Conservation (phyloP, 2,888 invertebrate species). For the Seira musarum region DNA sequence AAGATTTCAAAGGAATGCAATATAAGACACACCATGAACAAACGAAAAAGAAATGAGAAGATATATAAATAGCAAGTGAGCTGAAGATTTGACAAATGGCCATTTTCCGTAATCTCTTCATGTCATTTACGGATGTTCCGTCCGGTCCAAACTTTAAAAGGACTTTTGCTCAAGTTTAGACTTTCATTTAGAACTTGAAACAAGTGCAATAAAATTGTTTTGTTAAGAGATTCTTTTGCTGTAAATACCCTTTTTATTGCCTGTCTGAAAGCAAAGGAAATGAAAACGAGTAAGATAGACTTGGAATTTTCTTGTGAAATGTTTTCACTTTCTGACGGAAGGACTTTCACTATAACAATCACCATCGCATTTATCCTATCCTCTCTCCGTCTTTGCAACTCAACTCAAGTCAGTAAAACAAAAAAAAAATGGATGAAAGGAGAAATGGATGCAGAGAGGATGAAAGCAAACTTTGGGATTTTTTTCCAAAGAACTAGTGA, state of each 20-base stretch:
- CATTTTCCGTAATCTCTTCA: no score
- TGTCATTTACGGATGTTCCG: no score
- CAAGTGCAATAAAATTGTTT: conserved; percentile 7
- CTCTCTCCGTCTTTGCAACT: not conserved
- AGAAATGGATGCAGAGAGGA: not conserved
- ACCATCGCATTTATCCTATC: not conserved
- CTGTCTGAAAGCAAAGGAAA: not conserved
- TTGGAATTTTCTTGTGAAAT: not conserved
- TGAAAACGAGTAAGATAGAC: not conserved
- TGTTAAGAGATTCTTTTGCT: conserved; percentile 10
- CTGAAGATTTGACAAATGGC: no score
- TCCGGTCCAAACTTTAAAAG: not conserved
- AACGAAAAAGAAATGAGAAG: no score
- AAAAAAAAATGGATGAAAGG: no score
- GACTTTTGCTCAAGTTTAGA: not conserved
- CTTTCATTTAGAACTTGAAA: conserved; percentile 3
- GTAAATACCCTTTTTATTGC: not conserved
- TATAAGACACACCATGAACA: no score
- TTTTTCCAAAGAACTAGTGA: not conserved
- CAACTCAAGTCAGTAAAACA: no score
- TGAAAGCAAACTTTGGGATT: conserved; percentile 1
- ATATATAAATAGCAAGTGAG: no score
- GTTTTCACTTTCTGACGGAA: not conserved
- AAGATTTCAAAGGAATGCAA: no score
- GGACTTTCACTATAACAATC: not conserved